A percentile compares a stretch with the other conserved stretches of the same genome.
Evolutionary conservation across 2,888 invertebrate genomes (phyloP).

Genomic region (Cremastinae sp.): DNA sequence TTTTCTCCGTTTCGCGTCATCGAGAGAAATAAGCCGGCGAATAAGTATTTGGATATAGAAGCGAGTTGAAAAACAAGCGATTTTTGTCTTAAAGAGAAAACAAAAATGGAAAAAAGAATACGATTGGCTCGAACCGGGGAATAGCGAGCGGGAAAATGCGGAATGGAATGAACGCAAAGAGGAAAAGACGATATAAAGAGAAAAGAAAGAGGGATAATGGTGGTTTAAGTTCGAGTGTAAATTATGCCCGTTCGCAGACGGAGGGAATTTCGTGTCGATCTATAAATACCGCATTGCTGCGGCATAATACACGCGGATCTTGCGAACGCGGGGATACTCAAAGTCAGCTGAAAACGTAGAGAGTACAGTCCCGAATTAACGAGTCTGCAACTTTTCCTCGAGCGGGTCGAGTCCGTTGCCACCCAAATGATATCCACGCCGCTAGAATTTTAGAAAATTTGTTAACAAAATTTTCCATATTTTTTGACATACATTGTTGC

Average conservation of each 20-base stretch:
- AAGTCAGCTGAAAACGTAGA: slow-evolving; percentile 35
- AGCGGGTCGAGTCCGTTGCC: no score
- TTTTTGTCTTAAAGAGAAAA: background rate
- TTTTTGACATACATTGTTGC: no score
- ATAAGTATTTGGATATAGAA: slow-evolving; percentile 18
- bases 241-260: slow-evolving; percentile 63
- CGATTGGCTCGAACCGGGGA: slow-evolving; percentile 7
- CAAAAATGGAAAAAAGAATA: slow-evolving; percentile 15
- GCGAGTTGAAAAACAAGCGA: background rate
- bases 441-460: no score
- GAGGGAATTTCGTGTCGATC: slow-evolving; percentile 64
- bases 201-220: slow-evolving; percentile 47
- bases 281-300: slow-evolving; percentile 68
- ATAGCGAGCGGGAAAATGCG: slow-evolving; percentile 31
- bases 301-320: slow-evolving; percentile 63
- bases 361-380: slow-evolving; percentile 49
- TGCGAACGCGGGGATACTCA: slow-evolving; percentile 32
- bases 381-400: slow-evolving; percentile 49
- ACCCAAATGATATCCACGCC: no score
- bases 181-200: slow-evolving; percentile 25
- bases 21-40: slow-evolving; percentile 38
- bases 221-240: slow-evolving; percentile 62
- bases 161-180: slow-evolving; percentile 49
- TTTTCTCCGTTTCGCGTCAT: slow-evolving; percentile 54
- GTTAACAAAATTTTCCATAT: no score